Base-by-base conservation (phyloP, 1,140 invertebrate species). In the Ceratosolen fusciceps region DNA sequence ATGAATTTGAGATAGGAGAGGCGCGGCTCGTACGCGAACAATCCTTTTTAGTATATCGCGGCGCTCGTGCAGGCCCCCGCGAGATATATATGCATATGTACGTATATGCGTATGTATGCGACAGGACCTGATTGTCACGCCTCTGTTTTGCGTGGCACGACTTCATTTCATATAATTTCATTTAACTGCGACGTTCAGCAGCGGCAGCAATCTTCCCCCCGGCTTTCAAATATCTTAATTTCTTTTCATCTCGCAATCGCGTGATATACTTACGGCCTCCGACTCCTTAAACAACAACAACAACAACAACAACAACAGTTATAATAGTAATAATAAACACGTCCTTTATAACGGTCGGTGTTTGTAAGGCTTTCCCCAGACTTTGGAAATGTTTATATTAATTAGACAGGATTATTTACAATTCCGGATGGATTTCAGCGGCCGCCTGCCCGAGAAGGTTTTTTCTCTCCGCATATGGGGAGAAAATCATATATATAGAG, bases 381-480 rank as follows among this genome's bases (percentile, higher is more conserved):
- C 12, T 43, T 43, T 12, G 5, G 39, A 43, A 43, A 43, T 7
- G 39, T 12, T 43, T 7, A 43, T 43, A 43, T 12, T 7, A 12
- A 43, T 43, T 12, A 43, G 39, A n/a, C 39, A 43, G 5, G 39
- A 12, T 43, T 43, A 43, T 43, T 43, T 43, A 43, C 12, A 43
- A 43, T 7, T 43, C 5, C 12, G 5, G 12, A 43, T 52, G 10
- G 21, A 16, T 52, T 52, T 52, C 19, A 52, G 21, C 19, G 21
- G 21, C 19, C 19, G 49, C 14, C 3, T 21, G 26, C 24, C 24
- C 19, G 2, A 14, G 26, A 0, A 60, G 2, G 14, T 60, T 37
- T 65, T 31, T 37, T 16, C 19, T 65, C 31, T 65, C 60, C 31
- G 34, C 31, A 65, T 37, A 65, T 65, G 60, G 60, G 37, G 60